These are phyloP conservation scores for Ptyas mucosa DNA, from an alignment of 2,113 vertebrate species.

Conservation along the genomic window DNA sequence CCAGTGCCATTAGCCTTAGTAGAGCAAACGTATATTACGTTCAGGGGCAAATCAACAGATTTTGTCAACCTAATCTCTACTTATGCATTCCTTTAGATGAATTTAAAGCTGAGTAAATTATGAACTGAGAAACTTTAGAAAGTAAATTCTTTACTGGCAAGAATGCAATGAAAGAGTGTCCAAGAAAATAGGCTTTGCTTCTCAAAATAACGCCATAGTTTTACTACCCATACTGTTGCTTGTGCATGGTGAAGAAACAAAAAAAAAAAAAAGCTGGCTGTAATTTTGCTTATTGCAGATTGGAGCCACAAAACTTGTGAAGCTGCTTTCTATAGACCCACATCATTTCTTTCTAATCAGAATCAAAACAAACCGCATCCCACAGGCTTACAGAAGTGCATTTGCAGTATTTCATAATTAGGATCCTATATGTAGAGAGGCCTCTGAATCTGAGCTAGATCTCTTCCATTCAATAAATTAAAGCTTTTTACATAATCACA, in stretches of 20 bases:
- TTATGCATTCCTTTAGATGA: not conserved
- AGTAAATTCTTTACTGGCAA: not conserved
- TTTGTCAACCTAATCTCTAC: not conserved
- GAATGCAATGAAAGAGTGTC: not conserved
- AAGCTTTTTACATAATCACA: not conserved
- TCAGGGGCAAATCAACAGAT: not conserved
- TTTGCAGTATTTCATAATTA: not conserved
- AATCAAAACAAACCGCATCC: not conserved
- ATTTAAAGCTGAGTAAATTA: not conserved
- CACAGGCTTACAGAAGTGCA: not conserved
- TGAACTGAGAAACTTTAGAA: not conserved
- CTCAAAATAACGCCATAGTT: conserved; percentile 24
- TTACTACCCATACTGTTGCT: conserved; percentile 16
- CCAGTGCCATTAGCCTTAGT: not conserved
- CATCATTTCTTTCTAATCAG: not conserved
- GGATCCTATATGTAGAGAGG: not conserved
- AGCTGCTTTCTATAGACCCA: not conserved
- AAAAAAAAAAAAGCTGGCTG: not conserved
- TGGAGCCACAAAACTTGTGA: not conserved
- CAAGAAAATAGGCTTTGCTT: not conserved
- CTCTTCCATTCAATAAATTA: not conserved
- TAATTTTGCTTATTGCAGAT: conserved; percentile 21
- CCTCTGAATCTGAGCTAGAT: not conserved
- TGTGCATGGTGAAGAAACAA: not conserved
- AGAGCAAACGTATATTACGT: not conserved